Base-by-base conservation (phyloP, 2,888 invertebrate genomes). In the Drosophila paramelanica region DNA sequence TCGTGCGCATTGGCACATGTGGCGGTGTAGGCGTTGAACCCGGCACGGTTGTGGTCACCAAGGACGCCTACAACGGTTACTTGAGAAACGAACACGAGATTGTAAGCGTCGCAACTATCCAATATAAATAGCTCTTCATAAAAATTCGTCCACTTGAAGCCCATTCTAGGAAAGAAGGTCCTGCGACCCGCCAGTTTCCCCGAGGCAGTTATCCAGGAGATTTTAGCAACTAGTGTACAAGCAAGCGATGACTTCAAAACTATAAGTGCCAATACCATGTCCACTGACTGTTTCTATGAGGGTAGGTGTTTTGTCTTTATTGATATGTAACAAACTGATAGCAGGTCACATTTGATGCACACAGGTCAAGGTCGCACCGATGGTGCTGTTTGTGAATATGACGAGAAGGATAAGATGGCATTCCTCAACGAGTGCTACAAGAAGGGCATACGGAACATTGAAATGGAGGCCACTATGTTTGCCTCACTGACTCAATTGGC, bases 1-100 rank as follows among this genome's bases (percentile, higher is more conserved):
- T 99, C 94, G 96, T 99, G 93, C 94, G 99, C 75, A 96, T 99
- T 78, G 96, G 96, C 27, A 99, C 99, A 0, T 97, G 98, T 85
- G 99, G 99, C 0, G 98, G 98, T 11, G 93, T 99, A 67, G 98
- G 98, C 64, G 93, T 97, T 43, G 10, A 2, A 2, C 96, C 97
- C 1, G 99, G 98, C 2, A 98, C 98, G 7, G 97, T 99, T 33
- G 95, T 99, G 49, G 96, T 99, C 49, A 96, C 98, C 0, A 97
- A 97, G 67, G 96, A 96, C 85, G 97, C 97, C 0, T 96, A 97
- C 11, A 98, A 99, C 91, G 98, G 97, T 1, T 94, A 96, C 85
- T 92, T 98, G 58, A 95, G 95, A 85, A 96, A 96, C 70, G 95
- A 94, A 74, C 95, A 97, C 64, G 97, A 98, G 93, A 93, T 97